Conservation (phyloP, 2,113 vertebrate genomes). For the Pseudorectes ferrugineus region DNA sequence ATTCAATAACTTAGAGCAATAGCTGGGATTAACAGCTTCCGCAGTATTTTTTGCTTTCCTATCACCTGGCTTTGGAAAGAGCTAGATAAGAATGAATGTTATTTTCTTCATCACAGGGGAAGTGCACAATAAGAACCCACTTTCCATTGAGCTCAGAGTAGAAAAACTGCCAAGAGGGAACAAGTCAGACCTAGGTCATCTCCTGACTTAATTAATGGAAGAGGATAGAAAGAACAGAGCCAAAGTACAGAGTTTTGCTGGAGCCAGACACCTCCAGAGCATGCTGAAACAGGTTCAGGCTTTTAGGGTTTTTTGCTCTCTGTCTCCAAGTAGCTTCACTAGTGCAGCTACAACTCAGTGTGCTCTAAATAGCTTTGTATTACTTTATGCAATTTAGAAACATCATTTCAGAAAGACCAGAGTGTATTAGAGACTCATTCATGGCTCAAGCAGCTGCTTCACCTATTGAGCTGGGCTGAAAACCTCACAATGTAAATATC, state of each 20-base stretch:
- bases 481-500: constrained; percentile 38
- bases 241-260: background rate
- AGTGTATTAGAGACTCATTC: background rate
- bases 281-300: background rate
- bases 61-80: background rate
- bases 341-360: background rate
- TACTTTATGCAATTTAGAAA: background rate
- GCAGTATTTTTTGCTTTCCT: background rate
- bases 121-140: background rate
- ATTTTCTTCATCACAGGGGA: background rate
- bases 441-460: background rate
- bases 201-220: background rate
- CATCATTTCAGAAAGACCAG: background rate
- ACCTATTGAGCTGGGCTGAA: background rate
- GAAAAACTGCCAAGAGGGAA: background rate
- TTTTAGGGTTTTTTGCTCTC: background rate
- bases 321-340: background rate
- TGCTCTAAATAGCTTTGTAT: background rate
- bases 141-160: background rate
- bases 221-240: background rate
- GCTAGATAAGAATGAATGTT: background rate
- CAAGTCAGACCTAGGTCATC: background rate
- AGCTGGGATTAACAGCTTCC: background rate
- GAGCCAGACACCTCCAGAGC: background rate
- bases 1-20: background rate